These are phyloP conservation scores for Epinotia ramella DNA, from an alignment of 2,888 invertebrate species.

Conservation along the genomic window DNA sequence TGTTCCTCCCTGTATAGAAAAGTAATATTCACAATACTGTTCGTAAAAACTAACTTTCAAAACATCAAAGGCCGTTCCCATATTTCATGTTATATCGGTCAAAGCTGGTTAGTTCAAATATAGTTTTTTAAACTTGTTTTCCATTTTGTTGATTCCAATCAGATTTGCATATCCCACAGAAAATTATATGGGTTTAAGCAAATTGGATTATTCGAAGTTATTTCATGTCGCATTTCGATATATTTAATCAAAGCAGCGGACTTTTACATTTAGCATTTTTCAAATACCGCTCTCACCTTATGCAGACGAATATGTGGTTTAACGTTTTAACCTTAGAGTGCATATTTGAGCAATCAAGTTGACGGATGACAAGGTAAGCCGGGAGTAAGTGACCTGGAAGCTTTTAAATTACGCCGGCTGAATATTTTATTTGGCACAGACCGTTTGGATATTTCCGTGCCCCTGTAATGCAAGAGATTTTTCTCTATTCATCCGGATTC, in stretches of 20 bases:
- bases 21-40: not conserved
- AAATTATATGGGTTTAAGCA: conserved; percentile 5
- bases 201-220: conserved; percentile 35
- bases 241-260: conserved; percentile 42
- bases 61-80: not conserved
- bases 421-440: conserved; percentile 68
- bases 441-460: conserved; percentile 57
- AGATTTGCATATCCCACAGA: conserved; percentile 10
- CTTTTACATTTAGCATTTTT: conserved; percentile 42
- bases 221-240: conserved; percentile 34
- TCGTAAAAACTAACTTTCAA: not conserved
- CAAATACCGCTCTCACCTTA: conserved; percentile 14
- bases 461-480: conserved; percentile 41
- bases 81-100: not conserved
- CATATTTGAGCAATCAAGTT: conserved; percentile 53
- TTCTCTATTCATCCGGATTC: conserved; percentile 38
- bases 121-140: not conserved
- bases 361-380: conserved; percentile 61
- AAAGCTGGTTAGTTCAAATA: not conserved
- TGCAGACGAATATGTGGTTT: conserved; percentile 50
- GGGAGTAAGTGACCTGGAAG: conserved; percentile 69
- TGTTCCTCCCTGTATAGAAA: too few relatives aligned
- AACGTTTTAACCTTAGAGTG: conserved; percentile 55
- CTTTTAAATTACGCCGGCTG: conserved; percentile 71
- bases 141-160: not conserved